phyloP scores from a whole-genome alignment of 2,888 invertebrate species.

The Syrphus vitripennis region DNA sequence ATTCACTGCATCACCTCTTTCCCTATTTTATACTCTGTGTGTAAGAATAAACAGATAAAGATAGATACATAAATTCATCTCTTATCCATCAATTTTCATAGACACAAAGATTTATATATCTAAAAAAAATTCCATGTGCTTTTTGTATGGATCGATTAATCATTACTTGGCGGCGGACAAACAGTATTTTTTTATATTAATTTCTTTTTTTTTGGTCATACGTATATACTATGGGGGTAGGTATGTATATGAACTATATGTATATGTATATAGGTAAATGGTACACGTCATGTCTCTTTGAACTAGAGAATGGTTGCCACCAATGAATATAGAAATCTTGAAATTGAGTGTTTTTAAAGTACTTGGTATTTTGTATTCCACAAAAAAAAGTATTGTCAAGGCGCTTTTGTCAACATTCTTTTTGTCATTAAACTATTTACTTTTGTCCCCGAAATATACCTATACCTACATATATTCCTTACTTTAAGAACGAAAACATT shows the following conservation, averaged over 20 bases:
- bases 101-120: neutral
- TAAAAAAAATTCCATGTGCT: neutral
- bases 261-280: neutral
- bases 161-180: neutral
- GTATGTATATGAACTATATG: no score
- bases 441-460: neutral
- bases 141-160: conserved; percentile 5
- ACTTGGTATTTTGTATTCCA: neutral
- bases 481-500: neutral
- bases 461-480: neutral
- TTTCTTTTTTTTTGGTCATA: neutral
- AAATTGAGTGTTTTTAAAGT: neutral
- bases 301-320: neutral
- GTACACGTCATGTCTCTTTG: neutral
- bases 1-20: neutral
- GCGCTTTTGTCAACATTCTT: neutral
- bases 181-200: neutral
- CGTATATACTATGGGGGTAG: no score
- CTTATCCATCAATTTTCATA: neutral
- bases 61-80: neutral
- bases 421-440: neutral
- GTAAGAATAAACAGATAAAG: neutral
- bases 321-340: neutral
- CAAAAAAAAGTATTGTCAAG: neutral
- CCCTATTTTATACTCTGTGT: neutral